These are phyloP conservation scores for Styela clava DNA, from an alignment of 23 tunicate genomes.

Conservation along the genomic window DNA sequence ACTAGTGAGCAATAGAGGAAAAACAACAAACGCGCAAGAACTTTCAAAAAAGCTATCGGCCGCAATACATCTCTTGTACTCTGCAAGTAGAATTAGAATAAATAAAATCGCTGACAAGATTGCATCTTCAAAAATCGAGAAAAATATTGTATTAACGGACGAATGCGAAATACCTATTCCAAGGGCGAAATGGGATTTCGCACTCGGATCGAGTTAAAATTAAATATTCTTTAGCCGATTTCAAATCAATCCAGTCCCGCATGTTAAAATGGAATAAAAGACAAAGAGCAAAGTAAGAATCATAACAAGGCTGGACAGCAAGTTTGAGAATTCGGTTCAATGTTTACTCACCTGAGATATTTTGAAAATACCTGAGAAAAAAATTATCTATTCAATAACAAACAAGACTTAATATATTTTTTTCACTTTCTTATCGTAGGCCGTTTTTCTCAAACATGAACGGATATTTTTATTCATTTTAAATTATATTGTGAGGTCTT, in stretches of 20 bases:
- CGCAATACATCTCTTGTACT: conserved; percentile 4
- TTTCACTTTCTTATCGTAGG: no score
- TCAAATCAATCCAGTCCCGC: conserved; percentile 17
- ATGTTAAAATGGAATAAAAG: conserved; percentile 1
- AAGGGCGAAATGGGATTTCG: conserved; percentile 12
- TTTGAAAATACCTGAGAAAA: no score
- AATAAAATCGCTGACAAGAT: conserved; percentile 26
- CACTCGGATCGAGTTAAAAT: conserved; percentile 6
- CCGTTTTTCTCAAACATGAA: no score
- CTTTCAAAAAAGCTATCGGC: background rate
- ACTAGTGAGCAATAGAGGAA: background rate
- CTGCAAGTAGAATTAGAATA: conserved; percentile 19
- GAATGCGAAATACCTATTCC: conserved; percentile 8
- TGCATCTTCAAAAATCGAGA: background rate
- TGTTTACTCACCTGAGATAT: background rate
- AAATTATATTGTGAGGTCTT: no score
- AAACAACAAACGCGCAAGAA: background rate
- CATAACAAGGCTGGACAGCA: background rate
- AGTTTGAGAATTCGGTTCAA: conserved; percentile 8
- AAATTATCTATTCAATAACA: no score
- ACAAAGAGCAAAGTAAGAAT: background rate
- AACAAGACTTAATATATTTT: no score
- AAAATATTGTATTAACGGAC: background rate
- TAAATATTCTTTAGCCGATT: conserved; percentile 11
- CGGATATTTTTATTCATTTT: no score